Evolutionary conservation across 2,113 vertebrate genomes (phyloP).

Genomic region (Sminthopsis crassicaudata): DNA sequence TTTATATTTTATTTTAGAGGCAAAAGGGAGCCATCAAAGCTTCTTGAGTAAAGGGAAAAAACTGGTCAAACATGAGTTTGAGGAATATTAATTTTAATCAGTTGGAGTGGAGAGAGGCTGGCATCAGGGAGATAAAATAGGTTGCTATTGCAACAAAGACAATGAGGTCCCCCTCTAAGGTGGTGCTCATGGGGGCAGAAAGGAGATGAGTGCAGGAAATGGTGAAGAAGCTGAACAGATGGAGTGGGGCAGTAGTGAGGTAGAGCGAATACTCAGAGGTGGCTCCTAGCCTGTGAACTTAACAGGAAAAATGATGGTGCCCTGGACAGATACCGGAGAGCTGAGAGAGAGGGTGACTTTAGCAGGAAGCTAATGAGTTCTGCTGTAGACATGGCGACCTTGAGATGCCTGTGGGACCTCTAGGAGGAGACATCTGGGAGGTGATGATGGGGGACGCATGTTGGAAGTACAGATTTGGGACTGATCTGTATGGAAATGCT

Average conservation of each 20-base stretch:
- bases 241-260: not conserved
- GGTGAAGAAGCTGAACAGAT: not conserved
- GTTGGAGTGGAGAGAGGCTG: not conserved
- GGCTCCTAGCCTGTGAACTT: not conserved
- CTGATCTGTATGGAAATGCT: not conserved
- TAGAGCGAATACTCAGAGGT: not conserved
- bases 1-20: not conserved
- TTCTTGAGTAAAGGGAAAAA: not conserved
- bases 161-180: not conserved
- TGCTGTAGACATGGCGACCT: not conserved
- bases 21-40: not conserved
- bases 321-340: not conserved
- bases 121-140: not conserved
- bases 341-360: not conserved
- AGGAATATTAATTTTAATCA: not conserved
- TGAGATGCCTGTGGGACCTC: not conserved
- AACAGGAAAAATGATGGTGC: not conserved
- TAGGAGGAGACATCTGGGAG: not conserved
- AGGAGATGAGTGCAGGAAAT: not conserved
- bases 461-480: not conserved
- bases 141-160: not conserved
- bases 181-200: not conserved
- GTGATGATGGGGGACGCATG: not conserved
- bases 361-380: not conserved
- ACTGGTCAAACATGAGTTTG: not conserved